Conservation (phyloP, 2,888 invertebrate genomes). For the Eupeodes latifasciatus region DNA sequence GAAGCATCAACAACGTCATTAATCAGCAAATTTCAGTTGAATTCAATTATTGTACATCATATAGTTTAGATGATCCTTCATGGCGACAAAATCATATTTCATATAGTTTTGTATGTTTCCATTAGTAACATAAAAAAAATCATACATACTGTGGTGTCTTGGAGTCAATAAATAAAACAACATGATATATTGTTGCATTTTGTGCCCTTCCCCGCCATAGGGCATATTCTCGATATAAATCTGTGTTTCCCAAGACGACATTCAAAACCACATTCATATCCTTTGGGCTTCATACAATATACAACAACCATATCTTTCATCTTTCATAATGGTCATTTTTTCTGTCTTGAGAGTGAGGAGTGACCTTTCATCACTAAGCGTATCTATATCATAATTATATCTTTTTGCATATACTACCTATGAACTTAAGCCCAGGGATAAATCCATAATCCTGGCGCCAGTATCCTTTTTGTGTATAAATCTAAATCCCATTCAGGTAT, state of each 20-base stretch:
- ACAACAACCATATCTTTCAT: neutral
- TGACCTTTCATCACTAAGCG: slow-evolving; percentile 59
- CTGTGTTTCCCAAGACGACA: slow-evolving; percentile 32
- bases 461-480: slow-evolving; percentile 31
- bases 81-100: slow-evolving; percentile 17
- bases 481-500: slow-evolving; percentile 67
- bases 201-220: neutral
- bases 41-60: slow-evolving; percentile 55
- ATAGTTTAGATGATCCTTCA: slow-evolving; percentile 12
- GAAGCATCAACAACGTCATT: slow-evolving; percentile 67
- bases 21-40: slow-evolving; percentile 53
- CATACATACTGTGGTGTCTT: too few species aligned
- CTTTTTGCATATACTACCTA: slow-evolving; percentile 43
- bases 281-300: slow-evolving; percentile 23
- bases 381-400: slow-evolving; percentile 66
- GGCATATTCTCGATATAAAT: slow-evolving; percentile 25
- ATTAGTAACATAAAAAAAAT: neutral
- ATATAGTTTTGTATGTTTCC: slow-evolving; percentile 22
- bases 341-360: slow-evolving; percentile 5
- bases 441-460: slow-evolving; percentile 74
- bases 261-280: slow-evolving; percentile 68
- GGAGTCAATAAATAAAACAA: neutral
- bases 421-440: slow-evolving; percentile 25
- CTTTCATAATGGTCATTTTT: neutral
- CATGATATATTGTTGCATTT: slow-evolving; percentile 18